phyloP scores from a whole-genome alignment of 1,140 invertebrate genomes.

The Saxidomus purpurata region DNA sequence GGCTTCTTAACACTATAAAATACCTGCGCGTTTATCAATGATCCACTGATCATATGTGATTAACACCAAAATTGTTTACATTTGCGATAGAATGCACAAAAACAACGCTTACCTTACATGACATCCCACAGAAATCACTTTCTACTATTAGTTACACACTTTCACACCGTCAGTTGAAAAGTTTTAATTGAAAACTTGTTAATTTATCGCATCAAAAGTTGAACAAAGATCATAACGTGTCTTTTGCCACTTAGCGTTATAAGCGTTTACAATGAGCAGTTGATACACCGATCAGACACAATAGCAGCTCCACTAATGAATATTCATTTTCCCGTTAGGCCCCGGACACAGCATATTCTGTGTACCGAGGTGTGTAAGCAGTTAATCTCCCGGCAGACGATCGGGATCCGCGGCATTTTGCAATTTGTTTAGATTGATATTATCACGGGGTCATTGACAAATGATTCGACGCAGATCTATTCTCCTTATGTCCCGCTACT shows the following conservation, averaged over 20 bases:
- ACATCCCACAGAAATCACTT: slow-evolving; percentile 13
- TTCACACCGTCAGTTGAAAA: slow-evolving; percentile 24
- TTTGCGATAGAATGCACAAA: slow-evolving; percentile 35
- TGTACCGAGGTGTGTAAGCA: slow-evolving; percentile 51
- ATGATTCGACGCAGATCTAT: too few species aligned
- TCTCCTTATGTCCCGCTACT: too few species aligned
- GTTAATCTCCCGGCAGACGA: slow-evolving; percentile 57
- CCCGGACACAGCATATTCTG: slow-evolving; percentile 51
- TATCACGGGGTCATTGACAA: background rate
- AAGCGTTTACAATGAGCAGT: slow-evolving; percentile 66
- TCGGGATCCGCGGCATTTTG: slow-evolving; percentile 6
- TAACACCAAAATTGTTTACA: slow-evolving; percentile 58
- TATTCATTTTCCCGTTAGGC: slow-evolving; percentile 60
- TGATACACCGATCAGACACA: slow-evolving; percentile 65
- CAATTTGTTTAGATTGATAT: slow-evolving; percentile 10
- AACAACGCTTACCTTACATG: slow-evolving; percentile 44
- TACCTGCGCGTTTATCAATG: slow-evolving; percentile 61
- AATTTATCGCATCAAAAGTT: slow-evolving; percentile 46
- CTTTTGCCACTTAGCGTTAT: slow-evolving; percentile 64
- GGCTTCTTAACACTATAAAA: slow-evolving; percentile 47
- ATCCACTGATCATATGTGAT: slow-evolving; percentile 49
- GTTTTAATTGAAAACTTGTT: slow-evolving; percentile 48
- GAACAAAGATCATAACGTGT: slow-evolving; percentile 65
- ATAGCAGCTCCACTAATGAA: slow-evolving; percentile 62
- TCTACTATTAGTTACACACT: background rate